Evolutionary conservation across 1,140 invertebrate species (phyloP).

Genomic region (Stegodyphus dumicola): DNA sequence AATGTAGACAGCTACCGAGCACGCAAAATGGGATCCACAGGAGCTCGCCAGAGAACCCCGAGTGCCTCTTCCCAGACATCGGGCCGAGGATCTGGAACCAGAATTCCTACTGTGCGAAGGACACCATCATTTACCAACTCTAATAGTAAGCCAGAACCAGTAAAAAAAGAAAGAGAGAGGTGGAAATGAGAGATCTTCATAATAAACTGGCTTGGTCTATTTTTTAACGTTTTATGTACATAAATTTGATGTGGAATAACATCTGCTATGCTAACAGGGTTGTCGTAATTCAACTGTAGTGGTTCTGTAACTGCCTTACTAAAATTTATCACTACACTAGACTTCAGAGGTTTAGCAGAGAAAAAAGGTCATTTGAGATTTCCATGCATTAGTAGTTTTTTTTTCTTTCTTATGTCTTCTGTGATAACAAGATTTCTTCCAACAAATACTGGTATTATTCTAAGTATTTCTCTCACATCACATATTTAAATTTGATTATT

Average conservation of each 20-base stretch:
- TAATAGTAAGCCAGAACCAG: slow-evolving; percentile 2
- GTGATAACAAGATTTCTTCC: neutral
- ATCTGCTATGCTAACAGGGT: neutral
- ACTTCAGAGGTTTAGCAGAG: neutral
- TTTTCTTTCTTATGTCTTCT: neutral
- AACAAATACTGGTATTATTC: too few relatives aligned
- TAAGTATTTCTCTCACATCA: too few relatives aligned
- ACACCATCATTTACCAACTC: slow-evolving; percentile 43
- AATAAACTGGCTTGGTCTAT: neutral
- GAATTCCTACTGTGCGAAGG: slow-evolving; percentile 29
- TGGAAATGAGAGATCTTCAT: slow-evolving; percentile 19
- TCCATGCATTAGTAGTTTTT: neutral
- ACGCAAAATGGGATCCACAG: slow-evolving; percentile 33
- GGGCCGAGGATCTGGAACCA: slow-evolving; percentile 11
- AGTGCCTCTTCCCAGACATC: slow-evolving; percentile 53
- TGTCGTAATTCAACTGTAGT: neutral
- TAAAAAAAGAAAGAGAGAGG: slow-evolving; percentile 26
- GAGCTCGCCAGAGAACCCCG: slow-evolving; percentile 33
- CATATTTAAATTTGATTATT: too few relatives aligned
- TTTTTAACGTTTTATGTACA: neutral
- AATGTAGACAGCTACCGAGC: slow-evolving; percentile 46
- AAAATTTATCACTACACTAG: neutral
- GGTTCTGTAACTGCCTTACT: slow-evolving; percentile 2
- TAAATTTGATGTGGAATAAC: neutral
- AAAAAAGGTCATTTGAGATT: neutral